phyloP scores from a whole-genome alignment of 2,113 vertebrate genomes.

The Rhinopomastus cyanomelas region DNA sequence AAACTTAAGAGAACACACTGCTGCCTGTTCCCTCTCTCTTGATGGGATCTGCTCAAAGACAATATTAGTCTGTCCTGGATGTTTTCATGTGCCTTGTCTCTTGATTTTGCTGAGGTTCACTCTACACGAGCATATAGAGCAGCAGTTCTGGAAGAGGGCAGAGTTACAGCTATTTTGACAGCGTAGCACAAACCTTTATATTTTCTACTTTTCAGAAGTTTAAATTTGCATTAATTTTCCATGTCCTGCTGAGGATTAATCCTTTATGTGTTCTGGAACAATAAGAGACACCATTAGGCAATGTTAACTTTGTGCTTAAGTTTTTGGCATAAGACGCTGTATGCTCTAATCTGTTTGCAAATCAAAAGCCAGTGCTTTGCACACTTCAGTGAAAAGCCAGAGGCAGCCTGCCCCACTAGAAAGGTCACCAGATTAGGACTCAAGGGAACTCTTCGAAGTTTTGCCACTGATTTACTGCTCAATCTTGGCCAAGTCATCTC shows the following conservation, averaged over 20 bases:
- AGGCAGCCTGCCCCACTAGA: slow-evolving; percentile 60
- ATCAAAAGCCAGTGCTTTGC: slow-evolving; percentile 56
- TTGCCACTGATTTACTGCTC: slow-evolving; percentile 61
- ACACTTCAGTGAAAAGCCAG: slow-evolving; percentile 65
- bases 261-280: slow-evolving; percentile 34
- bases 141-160: background rate
- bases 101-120: background rate
- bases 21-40: background rate
- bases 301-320: slow-evolving; percentile 40
- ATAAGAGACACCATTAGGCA: slow-evolving; percentile 7
- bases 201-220: slow-evolving; percentile 13
- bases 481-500: slow-evolving; percentile 40
- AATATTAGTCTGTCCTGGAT: background rate
- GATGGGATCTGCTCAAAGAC: background rate
- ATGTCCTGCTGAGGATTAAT: background rate
- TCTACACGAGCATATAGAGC: background rate
- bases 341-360: slow-evolving; percentile 62
- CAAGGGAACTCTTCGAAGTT: slow-evolving; percentile 39
- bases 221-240: slow-evolving; percentile 14
- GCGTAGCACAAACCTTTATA: background rate
- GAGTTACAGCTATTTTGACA: background rate
- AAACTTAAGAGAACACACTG: background rate
- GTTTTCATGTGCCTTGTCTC: background rate
- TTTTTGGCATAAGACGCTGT: slow-evolving; percentile 27
- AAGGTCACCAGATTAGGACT: slow-evolving; percentile 59